Base-by-base conservation (phyloP, 2,113 vertebrate genomes). In the Eleginops maclovinus region DNA sequence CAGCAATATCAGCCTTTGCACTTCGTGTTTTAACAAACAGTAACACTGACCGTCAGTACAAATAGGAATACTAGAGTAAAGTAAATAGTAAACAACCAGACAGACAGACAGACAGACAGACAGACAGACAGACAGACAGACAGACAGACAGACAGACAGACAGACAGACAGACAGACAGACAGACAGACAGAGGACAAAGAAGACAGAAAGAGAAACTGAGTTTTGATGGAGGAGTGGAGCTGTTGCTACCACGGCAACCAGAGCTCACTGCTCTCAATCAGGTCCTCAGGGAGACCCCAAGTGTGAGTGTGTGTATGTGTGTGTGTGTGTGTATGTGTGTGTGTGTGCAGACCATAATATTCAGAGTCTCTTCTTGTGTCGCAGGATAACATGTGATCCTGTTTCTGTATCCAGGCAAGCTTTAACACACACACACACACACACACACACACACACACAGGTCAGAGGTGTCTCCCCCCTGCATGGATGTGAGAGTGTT, bases 241-340 rank as follows among this genome's bases (percentile, higher is more conserved):
- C 70, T 70, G 79, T 69, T 9, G 79, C 77, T 83, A 53, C 85
- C 80, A 87, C 55, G 70, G 85, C 82, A 85, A 87, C 85, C 71
- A 44, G 10, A 70, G 72, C 72, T 82, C 68, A 65, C 78, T 74
- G 82, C 77, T 81, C 70, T 85, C 79, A 85, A 78, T 69, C 79
- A 87, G 77, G 73, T 83, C 85, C 85, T 86, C 51, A 19, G 79
- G 84, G 87, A 81, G 40, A 50, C 68, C 63, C 70, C 0, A 11
- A 13, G 58, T 54, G 56, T 46, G 47, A 69, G 65, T 17, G 46
- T 60, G 64, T 43, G 63, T 53, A 41, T 24, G 60, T 46, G 67
- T 68, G 55, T 50, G 64, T 77, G 75, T 71, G 58, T 47, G 41
- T 50, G 21, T 51, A 12, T 58, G 64, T 69, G 64, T 69, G 75